A percentile compares a stretch with the other conserved stretches of the same genome.
These are phyloP conservation scores for Drosophila seclusa DNA, from an alignment of 2,888 invertebrate species.

Conservation along the genomic window DNA sequence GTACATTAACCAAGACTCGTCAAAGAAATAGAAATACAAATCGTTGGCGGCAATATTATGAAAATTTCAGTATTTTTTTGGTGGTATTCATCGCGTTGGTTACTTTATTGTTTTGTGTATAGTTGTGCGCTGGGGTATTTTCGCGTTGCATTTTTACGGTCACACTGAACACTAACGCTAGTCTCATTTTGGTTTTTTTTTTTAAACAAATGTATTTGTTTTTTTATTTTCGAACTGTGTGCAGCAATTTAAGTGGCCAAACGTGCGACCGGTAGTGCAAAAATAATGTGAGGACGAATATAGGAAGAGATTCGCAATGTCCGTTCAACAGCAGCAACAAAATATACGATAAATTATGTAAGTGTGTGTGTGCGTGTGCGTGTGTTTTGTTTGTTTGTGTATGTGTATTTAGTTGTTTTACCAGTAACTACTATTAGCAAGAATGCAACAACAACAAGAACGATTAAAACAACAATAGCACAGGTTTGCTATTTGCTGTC, in stretches of 20 bases:
- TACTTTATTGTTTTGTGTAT: neutral
- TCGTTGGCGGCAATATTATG: neutral
- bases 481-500: conserved; percentile 49
- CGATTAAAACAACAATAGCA: conserved; percentile 36
- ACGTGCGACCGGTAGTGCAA: conserved; percentile 39
- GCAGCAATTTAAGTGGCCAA: conserved; percentile 41
- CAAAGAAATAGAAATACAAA: neutral
- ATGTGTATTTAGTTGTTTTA: conserved; percentile 25
- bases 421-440: conserved; percentile 55
- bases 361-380: conserved; percentile 52
- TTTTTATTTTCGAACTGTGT: conserved; percentile 67
- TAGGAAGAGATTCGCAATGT: conserved; percentile 52
- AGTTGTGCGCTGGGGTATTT: conserved; percentile 12
- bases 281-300: conserved; percentile 44
- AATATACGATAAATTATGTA: conserved; percentile 69
- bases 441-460: conserved; percentile 51
- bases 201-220: conserved; percentile 75
- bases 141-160: conserved; percentile 18
- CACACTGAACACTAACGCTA: conserved; percentile 52
- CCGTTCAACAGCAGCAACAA: conserved; percentile 48
- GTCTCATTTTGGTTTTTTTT: conserved; percentile 72
- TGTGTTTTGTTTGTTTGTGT: conserved; percentile 37
- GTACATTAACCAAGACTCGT: neutral
- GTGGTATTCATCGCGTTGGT: conserved; percentile 23
- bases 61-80: conserved; percentile 12